Conservation (phyloP, 1,140 invertebrate genomes). For the Drosophila rufa region DNA sequence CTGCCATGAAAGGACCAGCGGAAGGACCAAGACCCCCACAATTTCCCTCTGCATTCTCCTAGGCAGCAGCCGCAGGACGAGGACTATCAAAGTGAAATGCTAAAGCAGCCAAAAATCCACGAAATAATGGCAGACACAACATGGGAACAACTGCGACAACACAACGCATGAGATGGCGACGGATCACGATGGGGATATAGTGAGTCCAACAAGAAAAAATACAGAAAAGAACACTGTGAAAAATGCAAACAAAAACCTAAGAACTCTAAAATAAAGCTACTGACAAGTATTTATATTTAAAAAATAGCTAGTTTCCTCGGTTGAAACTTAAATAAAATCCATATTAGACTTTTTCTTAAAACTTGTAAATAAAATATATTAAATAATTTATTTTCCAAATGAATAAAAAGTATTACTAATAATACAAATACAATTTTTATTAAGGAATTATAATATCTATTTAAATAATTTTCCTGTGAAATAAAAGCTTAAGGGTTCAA, state of each 20-base stretch:
- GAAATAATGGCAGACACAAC: slow-evolving; percentile 82
- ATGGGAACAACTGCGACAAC: slow-evolving; percentile 81
- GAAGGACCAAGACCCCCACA: slow-evolving; percentile 1
- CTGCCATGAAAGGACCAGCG: slow-evolving; percentile 46
- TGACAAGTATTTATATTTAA: background rate
- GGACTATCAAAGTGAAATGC: slow-evolving; percentile 83
- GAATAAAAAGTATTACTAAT: too few relatives aligned
- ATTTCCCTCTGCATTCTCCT: background rate
- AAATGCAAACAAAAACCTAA: too few relatives aligned
- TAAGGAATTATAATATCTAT: too few relatives aligned
- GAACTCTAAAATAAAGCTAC: too few relatives aligned
- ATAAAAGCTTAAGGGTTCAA: background rate
- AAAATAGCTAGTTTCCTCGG: too few relatives aligned
- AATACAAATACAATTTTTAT: too few relatives aligned
- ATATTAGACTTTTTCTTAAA: too few relatives aligned
- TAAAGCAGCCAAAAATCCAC: slow-evolving; percentile 83
- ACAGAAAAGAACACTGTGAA: background rate
- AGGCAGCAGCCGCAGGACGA: slow-evolving; percentile 13
- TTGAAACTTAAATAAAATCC: too few relatives aligned
- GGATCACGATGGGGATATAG: slow-evolving; percentile 13
- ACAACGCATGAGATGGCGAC: slow-evolving; percentile 49
- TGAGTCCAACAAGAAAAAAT: background rate
- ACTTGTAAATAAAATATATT: too few relatives aligned
- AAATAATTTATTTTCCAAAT: too few relatives aligned
- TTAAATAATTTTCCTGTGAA: too few relatives aligned